Conservation (phyloP, 92 coral and sea anemone genomes). For the Palythoa grandis region DNA sequence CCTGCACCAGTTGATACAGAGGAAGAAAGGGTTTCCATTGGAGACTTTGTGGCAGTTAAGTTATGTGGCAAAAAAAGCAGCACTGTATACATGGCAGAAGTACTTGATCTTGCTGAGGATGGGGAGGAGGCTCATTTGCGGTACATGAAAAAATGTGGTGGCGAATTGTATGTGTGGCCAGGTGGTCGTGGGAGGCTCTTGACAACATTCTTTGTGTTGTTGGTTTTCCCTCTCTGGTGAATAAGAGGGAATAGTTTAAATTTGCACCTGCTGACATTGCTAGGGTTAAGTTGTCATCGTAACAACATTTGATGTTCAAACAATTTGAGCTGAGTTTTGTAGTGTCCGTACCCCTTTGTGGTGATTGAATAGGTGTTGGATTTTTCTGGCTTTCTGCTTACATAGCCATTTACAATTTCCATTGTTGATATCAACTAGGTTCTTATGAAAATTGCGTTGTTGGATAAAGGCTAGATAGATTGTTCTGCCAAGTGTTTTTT, state of each 20-base stretch:
- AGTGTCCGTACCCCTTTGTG: slow-evolving; percentile 4
- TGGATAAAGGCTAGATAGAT: slow-evolving; percentile 7
- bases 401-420: not conserved
- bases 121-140: slow-evolving; percentile 46
- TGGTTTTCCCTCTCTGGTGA: not conserved
- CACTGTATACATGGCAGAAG: slow-evolving; percentile 41
- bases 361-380: not conserved
- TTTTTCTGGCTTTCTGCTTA: not conserved
- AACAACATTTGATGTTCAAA: not conserved
- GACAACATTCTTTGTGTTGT: not conserved
- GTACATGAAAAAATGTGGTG: slow-evolving; percentile 51
- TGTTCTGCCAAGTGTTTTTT: slow-evolving; percentile 23
- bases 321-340: not conserved
- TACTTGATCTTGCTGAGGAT: slow-evolving; percentile 39
- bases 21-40: slow-evolving; percentile 22
- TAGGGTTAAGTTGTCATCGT: too few relatives aligned
- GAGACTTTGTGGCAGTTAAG: slow-evolving; percentile 56
- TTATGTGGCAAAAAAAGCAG: slow-evolving; percentile 14
- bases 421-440: not conserved
- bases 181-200: not conserved
- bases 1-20: slow-evolving; percentile 12
- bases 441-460: not conserved
- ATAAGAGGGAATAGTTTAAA: not conserved
- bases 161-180: slow-evolving; percentile 47
- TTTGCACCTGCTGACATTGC: too few relatives aligned